phyloP scores from a whole-genome alignment of 2,797 vertebrate species.

The Leptodactylus fallax region DNA sequence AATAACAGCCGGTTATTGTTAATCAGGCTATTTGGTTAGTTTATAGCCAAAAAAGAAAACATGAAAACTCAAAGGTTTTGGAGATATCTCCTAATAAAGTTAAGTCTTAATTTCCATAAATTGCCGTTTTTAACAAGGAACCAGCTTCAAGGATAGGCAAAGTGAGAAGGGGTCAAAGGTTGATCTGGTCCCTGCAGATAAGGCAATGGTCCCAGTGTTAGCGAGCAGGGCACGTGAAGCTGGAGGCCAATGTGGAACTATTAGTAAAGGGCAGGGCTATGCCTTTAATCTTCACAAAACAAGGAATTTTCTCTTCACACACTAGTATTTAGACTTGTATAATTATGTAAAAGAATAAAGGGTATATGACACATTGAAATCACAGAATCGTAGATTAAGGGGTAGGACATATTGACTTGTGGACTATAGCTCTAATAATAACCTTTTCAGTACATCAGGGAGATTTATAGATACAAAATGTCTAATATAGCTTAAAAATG shows the following conservation, averaged over 20 bases:
- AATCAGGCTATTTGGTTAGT: not conserved
- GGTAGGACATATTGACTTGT: not conserved
- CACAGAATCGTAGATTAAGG: not conserved
- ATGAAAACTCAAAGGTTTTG: not conserved
- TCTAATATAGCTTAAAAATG: constrained; percentile 19
- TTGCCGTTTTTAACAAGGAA: not conserved
- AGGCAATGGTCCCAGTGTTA: constrained; percentile 6
- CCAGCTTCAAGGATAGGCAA: not conserved
- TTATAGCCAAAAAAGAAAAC: not conserved
- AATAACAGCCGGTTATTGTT: not conserved
- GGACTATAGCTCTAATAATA: not conserved
- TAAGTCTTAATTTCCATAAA: not conserved
- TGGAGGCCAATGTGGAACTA: not conserved
- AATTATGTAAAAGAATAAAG: not conserved
- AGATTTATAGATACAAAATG: not conserved
- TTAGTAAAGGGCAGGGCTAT: not conserved
- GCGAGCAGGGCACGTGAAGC: not conserved
- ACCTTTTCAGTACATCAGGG: not conserved
- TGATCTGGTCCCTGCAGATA: constrained; percentile 4
- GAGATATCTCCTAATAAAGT: no score
- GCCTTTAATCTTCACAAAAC: not conserved
- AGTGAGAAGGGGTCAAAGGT: not conserved
- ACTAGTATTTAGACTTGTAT: not conserved
- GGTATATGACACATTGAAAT: no score
- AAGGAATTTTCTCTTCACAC: not conserved